phyloP scores from a whole-genome alignment of 2,797 vertebrate genomes.

The Myotis pilosus region DNA sequence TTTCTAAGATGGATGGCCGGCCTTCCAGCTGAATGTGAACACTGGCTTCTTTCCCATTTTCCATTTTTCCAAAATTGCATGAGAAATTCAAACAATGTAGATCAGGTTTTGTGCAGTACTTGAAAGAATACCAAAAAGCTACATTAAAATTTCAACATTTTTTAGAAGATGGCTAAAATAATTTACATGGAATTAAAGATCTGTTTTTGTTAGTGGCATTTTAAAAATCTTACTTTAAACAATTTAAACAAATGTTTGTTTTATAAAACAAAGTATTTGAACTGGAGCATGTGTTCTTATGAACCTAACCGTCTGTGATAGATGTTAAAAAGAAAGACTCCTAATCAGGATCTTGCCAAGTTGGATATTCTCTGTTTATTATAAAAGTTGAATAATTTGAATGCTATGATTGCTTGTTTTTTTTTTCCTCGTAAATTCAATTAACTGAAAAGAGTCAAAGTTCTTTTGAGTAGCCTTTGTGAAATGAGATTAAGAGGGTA shows the following conservation, averaged over 20 bases:
- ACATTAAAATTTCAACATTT: neutral
- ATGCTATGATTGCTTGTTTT: neutral
- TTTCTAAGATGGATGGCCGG: slow-evolving; percentile 90
- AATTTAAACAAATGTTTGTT: slow-evolving; percentile 32
- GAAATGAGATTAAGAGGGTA: neutral
- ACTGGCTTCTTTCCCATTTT: slow-evolving; percentile 89
- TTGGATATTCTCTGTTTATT: neutral
- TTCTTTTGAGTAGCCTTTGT: too few relatives aligned
- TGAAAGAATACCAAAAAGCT: slow-evolving; percentile 56
- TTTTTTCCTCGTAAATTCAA: neutral
- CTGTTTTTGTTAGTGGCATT: neutral
- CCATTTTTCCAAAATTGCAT: slow-evolving; percentile 92
- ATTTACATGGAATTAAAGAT: slow-evolving; percentile 1
- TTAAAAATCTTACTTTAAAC: neutral
- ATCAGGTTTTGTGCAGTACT: slow-evolving; percentile 91
- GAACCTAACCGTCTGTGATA: neutral
- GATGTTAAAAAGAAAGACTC: neutral
- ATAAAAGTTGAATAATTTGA: neutral
- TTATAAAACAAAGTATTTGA: slow-evolving; percentile 7
- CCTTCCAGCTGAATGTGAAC: slow-evolving; percentile 89
- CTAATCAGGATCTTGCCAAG: neutral
- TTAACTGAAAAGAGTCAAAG: neutral
- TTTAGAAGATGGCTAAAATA: neutral
- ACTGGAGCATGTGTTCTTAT: neutral
- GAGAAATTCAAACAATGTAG: slow-evolving; percentile 87